Base-by-base conservation (phyloP, 2,113 vertebrate species). In the Hippopotamus amphibius region DNA sequence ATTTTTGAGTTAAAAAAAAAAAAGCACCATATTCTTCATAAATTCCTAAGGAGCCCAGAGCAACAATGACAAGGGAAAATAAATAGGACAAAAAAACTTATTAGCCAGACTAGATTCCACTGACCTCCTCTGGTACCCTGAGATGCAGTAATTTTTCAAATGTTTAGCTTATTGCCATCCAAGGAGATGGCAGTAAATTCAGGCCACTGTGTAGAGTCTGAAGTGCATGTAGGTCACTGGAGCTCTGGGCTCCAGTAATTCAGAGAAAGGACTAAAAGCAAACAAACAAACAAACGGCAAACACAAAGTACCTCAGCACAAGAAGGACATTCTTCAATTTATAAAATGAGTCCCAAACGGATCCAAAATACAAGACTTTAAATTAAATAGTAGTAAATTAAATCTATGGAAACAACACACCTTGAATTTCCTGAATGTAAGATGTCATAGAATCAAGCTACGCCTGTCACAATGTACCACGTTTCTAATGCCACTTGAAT, bases 91-190 rank as follows among this genome's bases (percentile, higher is more conserved):
- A 72, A 95, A 80, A 76, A 96, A 93, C 71, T 85, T 92, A 97
- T 69, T 92, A 92, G 69, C 68, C 5, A 37, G 66, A 92, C 57
- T 72, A 89, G 91, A 81, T 92, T 93, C 86, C 37, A 93, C 79
- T 93, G 96, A 93, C 83, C 94, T 97, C 90, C 46, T 94, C 16
- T 63, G 55, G 74, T 41, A 55, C 71, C 61, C 28, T 53, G 61
- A 65, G 90, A 97, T 41, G 80, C 28, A 87, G 79, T 68, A 80
- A 92, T 93, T 97, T 97, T 97, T 97, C 95, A 93, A 69, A 94
- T 82, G 74, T 90, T 97, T 93, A 94, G 69, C 83, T 96, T 92
- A 88, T 24, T 71, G 92, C 79, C 92, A 88, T 84, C 87, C 43
- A 72, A 88, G 30, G 74, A 92, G 63, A 77, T 61, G 43, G 69